Conservation (phyloP, 1,140 invertebrate genomes). For the Drosophila sechellia region DNA sequence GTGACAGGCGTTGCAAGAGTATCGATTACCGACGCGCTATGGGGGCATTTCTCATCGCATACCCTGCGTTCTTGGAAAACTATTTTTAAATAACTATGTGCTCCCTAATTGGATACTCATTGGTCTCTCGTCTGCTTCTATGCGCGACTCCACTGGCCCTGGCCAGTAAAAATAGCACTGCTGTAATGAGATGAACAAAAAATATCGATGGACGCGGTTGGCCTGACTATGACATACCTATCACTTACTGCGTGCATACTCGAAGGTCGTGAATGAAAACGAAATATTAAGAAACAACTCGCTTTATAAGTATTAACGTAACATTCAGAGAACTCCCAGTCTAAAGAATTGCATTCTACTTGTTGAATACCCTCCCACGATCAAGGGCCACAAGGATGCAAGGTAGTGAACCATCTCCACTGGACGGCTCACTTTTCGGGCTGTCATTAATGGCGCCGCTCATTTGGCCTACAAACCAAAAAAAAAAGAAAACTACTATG, state of each 20-base stretch:
- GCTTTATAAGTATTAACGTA: too few relatives aligned
- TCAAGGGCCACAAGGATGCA: background rate
- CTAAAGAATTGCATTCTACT: too few relatives aligned
- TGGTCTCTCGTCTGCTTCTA: conserved; percentile 23
- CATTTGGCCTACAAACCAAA: conserved; percentile 42
- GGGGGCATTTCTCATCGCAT: conserved; percentile 33
- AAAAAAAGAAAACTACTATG: conserved; percentile 21
- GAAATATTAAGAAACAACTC: background rate
- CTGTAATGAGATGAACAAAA: conserved; percentile 19
- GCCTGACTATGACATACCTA: too few relatives aligned
- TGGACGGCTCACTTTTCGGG: conserved; percentile 39
- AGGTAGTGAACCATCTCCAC: background rate
- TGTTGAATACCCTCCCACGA: too few relatives aligned
- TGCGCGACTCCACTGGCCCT: background rate
- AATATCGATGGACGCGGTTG: background rate
- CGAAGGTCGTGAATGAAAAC: background rate
- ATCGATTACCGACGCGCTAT: conserved; percentile 60
- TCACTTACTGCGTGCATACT: too few relatives aligned
- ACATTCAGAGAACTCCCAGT: too few relatives aligned
- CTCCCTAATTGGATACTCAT: conserved; percentile 66
- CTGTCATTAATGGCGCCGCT: conserved; percentile 75
- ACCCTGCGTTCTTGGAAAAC: conserved; percentile 24
- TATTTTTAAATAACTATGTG: conserved; percentile 64
- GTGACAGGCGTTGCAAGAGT: conserved; percentile 76
- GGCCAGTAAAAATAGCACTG: conserved; percentile 59